phyloP scores from a whole-genome alignment of 2,797 vertebrate genomes.

The Myotis planiceps region DNA sequence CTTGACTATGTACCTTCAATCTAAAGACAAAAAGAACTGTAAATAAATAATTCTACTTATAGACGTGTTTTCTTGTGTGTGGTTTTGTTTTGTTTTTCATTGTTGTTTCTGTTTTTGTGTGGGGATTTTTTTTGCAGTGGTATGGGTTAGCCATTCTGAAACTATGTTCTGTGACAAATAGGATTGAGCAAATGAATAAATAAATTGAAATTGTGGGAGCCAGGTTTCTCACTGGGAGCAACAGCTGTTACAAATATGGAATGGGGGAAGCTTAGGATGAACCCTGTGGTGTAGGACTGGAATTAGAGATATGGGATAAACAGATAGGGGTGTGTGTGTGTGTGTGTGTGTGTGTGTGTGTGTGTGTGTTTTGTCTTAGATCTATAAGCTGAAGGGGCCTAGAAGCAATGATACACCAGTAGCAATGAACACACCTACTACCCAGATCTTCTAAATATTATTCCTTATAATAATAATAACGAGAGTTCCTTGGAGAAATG shows the following conservation, averaged over 20 bases:
- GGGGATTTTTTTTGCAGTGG: background rate
- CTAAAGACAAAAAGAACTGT: background rate
- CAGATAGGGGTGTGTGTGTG: background rate
- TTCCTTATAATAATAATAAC: background rate
- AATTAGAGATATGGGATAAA: background rate
- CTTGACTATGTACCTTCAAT: background rate
- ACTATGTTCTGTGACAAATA: slow-evolving; percentile 22
- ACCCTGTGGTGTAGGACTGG: background rate
- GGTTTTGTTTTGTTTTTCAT: background rate
- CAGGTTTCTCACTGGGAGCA: background rate
- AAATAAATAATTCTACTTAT: background rate
- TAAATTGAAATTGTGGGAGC: background rate
- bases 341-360: background rate
- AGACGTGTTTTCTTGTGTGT: background rate
- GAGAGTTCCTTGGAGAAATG: background rate
- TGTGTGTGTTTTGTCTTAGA: background rate
- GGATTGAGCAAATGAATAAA: background rate
- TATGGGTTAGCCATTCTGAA: slow-evolving; percentile 5
- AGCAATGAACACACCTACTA: background rate
- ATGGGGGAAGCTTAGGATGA: background rate
- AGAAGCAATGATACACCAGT: background rate
- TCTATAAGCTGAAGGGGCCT: background rate
- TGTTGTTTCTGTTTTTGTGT: too few relatives aligned
- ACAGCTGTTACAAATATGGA: background rate
- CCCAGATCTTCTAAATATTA: background rate